Conservation (phyloP, 2,797 vertebrate genomes). For the Apodemus agrarius region DNA sequence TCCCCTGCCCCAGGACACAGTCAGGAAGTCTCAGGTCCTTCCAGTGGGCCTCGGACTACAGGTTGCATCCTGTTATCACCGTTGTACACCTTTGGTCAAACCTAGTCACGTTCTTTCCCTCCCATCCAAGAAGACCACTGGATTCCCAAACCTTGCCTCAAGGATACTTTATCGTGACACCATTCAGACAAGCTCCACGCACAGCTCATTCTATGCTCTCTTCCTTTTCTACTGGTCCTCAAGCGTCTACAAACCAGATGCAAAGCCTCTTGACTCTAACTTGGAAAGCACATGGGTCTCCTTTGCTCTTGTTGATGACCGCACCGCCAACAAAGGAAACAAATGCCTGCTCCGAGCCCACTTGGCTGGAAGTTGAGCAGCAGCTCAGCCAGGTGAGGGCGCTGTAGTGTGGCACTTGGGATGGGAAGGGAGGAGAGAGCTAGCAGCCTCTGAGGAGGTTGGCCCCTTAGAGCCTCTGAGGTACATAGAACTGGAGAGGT, state of each 20-base stretch:
- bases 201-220: neutral
- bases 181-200: slow-evolving; percentile 10
- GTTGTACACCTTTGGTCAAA: neutral
- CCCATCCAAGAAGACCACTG: slow-evolving; percentile 3
- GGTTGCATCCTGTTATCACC: neutral
- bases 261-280: slow-evolving; percentile 40
- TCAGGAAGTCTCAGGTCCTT: neutral
- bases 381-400: neutral
- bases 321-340: slow-evolving; percentile 42
- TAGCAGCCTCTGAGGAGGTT: slow-evolving; percentile 12
- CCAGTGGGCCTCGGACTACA: neutral
- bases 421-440: neutral
- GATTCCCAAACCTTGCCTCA: slow-evolving; percentile 16
- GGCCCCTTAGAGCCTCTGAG: neutral
- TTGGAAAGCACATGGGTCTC: slow-evolving; percentile 1
- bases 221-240: slow-evolving; percentile 10
- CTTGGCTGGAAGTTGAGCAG: neutral
- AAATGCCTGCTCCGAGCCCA: neutral
- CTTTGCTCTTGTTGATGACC: slow-evolving; percentile 32
- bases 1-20: neutral
- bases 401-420: neutral
- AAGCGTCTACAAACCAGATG: slow-evolving; percentile 8
- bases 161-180: neutral
- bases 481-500: neutral
- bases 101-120: neutral